Percentiles rank a stretch among this genome's conserved stretches.
phyloP scores from a whole-genome alignment of 1,140 invertebrate species.

The Drosophila baimaii region DNA sequence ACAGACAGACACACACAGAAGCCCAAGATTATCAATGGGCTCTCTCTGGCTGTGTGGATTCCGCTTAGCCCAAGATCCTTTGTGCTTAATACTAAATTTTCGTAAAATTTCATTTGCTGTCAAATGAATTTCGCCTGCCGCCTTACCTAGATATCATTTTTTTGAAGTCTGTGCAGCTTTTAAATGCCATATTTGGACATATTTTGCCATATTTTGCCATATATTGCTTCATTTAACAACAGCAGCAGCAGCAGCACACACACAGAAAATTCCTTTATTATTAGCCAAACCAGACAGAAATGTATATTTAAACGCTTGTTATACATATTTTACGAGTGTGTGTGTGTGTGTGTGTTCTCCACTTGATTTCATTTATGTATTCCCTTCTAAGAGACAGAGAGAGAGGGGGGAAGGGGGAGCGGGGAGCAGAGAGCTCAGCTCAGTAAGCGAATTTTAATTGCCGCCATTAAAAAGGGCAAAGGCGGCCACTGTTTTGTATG shows the following conservation, averaged over 20 bases:
- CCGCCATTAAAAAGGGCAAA: slow-evolving; percentile 27
- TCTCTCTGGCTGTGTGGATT: background rate
- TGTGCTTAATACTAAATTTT: slow-evolving; percentile 13
- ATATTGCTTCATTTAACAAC: slow-evolving; percentile 36
- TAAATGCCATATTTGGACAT: slow-evolving; percentile 1
- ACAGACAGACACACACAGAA: background rate
- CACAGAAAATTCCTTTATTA: slow-evolving; percentile 32
- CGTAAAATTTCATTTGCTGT: slow-evolving; percentile 29
- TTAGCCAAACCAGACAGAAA: slow-evolving; percentile 19
- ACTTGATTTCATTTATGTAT: slow-evolving; percentile 19
- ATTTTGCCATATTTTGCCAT: background rate
- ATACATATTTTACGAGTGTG: slow-evolving; percentile 22
- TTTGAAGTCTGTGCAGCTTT: background rate
- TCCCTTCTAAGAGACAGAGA: background rate
- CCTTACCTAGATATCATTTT: background rate
- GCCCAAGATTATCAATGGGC: slow-evolving; percentile 33
- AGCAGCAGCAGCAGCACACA: background rate
- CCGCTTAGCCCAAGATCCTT: slow-evolving; percentile 9
- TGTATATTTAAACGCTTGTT: slow-evolving; percentile 40
- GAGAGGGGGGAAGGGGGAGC: background rate
- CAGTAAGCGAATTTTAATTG: slow-evolving; percentile 54
- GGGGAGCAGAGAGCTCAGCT: background rate
- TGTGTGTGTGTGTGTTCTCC: background rate
- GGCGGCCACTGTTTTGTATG: slow-evolving; percentile 20
- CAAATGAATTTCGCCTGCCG: slow-evolving; percentile 5